These are phyloP conservation scores for Prunella himalayana DNA, from an alignment of 2,113 vertebrate species.

Conservation along the genomic window DNA sequence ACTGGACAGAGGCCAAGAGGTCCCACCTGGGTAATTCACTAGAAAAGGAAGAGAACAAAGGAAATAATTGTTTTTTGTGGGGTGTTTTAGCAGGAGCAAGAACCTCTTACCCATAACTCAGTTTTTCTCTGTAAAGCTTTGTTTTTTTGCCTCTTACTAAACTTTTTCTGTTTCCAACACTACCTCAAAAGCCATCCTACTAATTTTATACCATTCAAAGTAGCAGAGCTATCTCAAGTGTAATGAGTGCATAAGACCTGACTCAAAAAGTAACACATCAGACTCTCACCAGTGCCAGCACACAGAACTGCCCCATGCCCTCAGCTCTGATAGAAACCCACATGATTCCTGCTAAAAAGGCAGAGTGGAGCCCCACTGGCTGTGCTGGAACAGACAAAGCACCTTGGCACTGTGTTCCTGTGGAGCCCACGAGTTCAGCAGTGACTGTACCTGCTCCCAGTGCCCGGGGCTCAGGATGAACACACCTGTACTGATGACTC, in stretches of 20 bases:
- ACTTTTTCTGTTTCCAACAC: not conserved
- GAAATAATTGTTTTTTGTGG: not conserved
- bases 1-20: not conserved
- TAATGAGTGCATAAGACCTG: not conserved
- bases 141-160: not conserved
- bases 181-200: not conserved
- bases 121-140: not conserved
- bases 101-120: not conserved
- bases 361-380: not conserved
- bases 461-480: slow-evolving; percentile 74
- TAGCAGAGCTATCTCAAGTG: not conserved
- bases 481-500: slow-evolving; percentile 83
- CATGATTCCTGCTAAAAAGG: not conserved
- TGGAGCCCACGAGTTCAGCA: not conserved
- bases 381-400: not conserved
- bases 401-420: not conserved
- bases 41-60: not conserved
- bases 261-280: not conserved
- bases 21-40: not conserved
- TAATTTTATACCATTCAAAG: not conserved
- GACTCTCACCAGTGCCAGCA: not conserved
- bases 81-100: not conserved
- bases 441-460: slow-evolving; percentile 80
- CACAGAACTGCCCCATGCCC: not conserved
- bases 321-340: not conserved